Evolutionary conservation across 1,140 invertebrate genomes (phyloP).

Genomic region (Chymomyza costata): DNA sequence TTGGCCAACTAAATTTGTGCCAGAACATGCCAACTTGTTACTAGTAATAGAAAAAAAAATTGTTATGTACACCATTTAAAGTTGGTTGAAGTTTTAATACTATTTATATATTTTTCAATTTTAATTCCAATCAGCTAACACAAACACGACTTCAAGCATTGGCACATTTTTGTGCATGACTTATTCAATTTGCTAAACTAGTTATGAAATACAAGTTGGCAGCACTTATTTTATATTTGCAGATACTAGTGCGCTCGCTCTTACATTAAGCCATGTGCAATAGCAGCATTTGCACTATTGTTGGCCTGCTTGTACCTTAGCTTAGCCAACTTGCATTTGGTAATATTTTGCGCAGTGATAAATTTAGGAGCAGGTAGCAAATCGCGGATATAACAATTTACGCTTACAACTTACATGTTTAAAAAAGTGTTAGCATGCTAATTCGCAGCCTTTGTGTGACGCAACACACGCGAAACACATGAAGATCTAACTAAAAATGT

Average conservation of each 20-base stretch:
- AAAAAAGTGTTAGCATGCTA: conserved; percentile 16
- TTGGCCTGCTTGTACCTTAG: conserved; percentile 28
- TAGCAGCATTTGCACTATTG: conserved; percentile 10
- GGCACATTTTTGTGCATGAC: too few relatives aligned
- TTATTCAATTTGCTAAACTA: conserved; percentile 11
- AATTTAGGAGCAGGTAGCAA: conserved; percentile 5
- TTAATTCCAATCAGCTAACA: too few relatives aligned
- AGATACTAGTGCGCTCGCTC: conserved; percentile 27
- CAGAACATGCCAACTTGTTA: conserved; percentile 32
- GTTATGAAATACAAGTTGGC: conserved; percentile 26
- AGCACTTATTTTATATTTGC: conserved; percentile 24
- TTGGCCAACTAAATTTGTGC: conserved; percentile 24
- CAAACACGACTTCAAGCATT: too few relatives aligned
- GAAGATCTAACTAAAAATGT: conserved; percentile 30
- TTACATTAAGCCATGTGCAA: not conserved
- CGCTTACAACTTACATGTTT: conserved; percentile 43
- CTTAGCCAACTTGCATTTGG: conserved; percentile 19
- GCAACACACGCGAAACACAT: conserved; percentile 24
- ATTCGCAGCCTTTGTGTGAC: conserved; percentile 25
- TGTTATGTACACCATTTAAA: not conserved
- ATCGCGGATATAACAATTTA: conserved; percentile 1
- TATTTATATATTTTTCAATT: too few relatives aligned
- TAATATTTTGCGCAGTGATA: conserved; percentile 21
- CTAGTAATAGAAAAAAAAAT: not conserved
- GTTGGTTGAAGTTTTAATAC: too few relatives aligned